Evolutionary conservation across 2,113 vertebrate genomes (phyloP).

Genomic region (Epinephelus cyanopodus): DNA sequence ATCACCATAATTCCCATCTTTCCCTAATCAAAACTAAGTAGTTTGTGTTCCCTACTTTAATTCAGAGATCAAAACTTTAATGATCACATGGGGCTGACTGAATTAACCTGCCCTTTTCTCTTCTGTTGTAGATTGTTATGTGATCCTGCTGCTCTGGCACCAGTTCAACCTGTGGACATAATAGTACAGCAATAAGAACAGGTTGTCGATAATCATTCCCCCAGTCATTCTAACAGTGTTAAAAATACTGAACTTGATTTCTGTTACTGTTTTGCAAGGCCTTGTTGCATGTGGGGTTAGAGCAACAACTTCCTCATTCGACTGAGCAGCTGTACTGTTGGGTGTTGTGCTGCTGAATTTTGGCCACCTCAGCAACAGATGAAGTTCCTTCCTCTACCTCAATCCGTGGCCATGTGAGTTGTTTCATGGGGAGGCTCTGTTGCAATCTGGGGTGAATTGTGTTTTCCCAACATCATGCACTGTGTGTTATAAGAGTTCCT

Average conservation of each 20-base stretch:
- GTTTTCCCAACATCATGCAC: background rate
- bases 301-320: constrained; percentile 39
- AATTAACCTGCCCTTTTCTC: background rate
- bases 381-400: constrained; percentile 28
- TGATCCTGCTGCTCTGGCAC: background rate
- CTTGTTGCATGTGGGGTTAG: background rate
- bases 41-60: background rate
- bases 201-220: background rate
- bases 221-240: background rate
- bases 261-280: constrained; percentile 18
- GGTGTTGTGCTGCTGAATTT: constrained; percentile 1
- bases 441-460: constrained; percentile 22
- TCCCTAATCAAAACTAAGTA: background rate
- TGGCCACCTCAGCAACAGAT: constrained; percentile 31
- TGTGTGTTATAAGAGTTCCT: constrained; percentile 22
- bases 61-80: background rate
- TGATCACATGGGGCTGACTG: background rate
- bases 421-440: background rate
- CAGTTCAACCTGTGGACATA: background rate
- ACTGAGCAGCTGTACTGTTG: background rate
- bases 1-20: no score
- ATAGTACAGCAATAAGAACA: background rate
- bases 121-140: background rate
- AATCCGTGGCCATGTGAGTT: background rate
- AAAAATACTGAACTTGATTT: background rate